Conservation (phyloP, 2,888 invertebrate genomes). For the Acrocyrtus sp. region DNA sequence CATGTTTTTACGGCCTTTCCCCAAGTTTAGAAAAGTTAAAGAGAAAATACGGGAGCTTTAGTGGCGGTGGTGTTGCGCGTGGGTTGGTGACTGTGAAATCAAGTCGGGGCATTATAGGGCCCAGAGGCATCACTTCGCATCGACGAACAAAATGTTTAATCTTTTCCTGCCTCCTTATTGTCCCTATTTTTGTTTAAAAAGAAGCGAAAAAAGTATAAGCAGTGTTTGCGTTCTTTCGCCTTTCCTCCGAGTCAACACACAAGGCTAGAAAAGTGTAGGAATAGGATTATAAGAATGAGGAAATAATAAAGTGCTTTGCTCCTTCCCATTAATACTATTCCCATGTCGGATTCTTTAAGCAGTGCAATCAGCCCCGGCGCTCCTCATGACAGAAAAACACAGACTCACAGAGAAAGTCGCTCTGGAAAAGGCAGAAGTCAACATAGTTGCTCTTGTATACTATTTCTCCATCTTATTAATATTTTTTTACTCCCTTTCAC, state of each 20-base stretch:
- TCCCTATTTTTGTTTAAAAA: neutral
- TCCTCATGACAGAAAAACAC: neutral
- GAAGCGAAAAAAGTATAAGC: too few species aligned
- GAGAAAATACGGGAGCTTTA: too few species aligned
- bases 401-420: too few species aligned
- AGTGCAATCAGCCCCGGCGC: neutral
- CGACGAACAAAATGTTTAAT: constrained; percentile 20
- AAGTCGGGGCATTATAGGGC: constrained; percentile 46
- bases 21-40: too few species aligned
- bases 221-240: too few species aligned
- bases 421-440: neutral
- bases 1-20: too few species aligned
- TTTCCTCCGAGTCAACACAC: too few species aligned
- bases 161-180: constrained; percentile 8
- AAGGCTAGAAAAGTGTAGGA: too few species aligned
- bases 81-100: constrained; percentile 33
- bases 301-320: too few species aligned
- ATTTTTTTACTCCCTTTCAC: constrained; percentile 2
- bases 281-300: too few species aligned
- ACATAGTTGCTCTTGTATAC: neutral
- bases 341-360: neutral
- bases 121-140: constrained; percentile 46
- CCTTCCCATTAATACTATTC: neutral
- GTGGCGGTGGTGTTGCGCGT: too few species aligned
- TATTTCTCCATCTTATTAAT: too few species aligned